Evolutionary conservation across 2,797 vertebrate species (phyloP).

Genomic region (Propithecus perrieri): DNA sequence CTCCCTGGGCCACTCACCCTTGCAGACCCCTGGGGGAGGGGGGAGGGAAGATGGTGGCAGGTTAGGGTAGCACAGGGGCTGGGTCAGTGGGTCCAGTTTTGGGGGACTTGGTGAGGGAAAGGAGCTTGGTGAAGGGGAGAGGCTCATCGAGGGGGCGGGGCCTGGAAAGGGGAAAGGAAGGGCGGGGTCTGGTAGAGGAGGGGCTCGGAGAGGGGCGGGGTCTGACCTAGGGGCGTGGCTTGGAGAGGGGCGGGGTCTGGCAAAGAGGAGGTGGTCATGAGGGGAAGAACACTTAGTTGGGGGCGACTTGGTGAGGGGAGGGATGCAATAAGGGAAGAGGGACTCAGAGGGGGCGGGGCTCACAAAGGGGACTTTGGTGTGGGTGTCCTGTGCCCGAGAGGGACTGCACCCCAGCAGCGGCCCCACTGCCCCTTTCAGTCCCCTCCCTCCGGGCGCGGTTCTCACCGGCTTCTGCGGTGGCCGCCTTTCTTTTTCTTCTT

Average conservation of each 20-base stretch:
- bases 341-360: neutral
- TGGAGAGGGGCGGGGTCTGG: neutral
- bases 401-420: neutral
- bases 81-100: neutral
- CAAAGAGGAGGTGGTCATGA: neutral
- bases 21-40: neutral
- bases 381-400: neutral
- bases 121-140: neutral
- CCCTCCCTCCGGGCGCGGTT: neutral
- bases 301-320: neutral
- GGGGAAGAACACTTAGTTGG: neutral
- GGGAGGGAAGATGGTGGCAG: neutral
- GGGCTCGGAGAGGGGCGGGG: neutral
- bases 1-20: neutral
- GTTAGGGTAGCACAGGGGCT: neutral
- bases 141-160: no score
- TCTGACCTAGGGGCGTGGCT: neutral
- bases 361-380: neutral
- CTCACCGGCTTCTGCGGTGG: conserved; percentile 95
- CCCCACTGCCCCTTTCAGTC: neutral
- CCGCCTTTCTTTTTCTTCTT: conserved; percentile 99
- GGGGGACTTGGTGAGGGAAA: neutral
- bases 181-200: neutral
- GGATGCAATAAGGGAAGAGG: neutral
- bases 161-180: neutral